Base-by-base conservation (phyloP, 2,888 invertebrate genomes). In the Steinernema carpocapsae region DNA sequence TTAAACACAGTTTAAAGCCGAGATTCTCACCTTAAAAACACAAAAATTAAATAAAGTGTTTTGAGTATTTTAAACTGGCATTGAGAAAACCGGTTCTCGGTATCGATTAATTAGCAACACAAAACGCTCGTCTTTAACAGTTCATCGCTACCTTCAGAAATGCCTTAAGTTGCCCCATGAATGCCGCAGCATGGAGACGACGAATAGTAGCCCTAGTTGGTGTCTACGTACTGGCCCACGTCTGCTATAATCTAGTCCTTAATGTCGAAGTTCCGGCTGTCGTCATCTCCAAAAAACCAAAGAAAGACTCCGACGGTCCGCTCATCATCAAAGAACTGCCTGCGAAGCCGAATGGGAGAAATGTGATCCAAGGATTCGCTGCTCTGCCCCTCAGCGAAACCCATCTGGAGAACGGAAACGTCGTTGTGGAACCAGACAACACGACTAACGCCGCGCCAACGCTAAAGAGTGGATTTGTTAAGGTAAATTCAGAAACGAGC, bases 241-340 rank as follows among this genome's bases (percentile, higher is more conserved):
- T 64, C 14, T 10, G 24, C 14, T 64, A 32, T 37, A 64, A 64
- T n/a, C 17, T 29, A n/a, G 32, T 64, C 29, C 29, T 64, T 1
- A 29, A 64, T 26, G 64, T 32, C 4, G 29, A 64, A 37, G 64
- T 64, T 17, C 70, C 32, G 32, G 46, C 52, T 22, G 42, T 74
- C 10, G 75, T 64, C 17, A 26, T 56, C n/a, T 51, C 75, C 2
- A 82, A 79, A 72, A 79, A 64, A n/a, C 29, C 64, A 4, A 64
- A 79, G 74, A 79, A 79, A 19, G 56, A 73, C 19, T 59, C 72
- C 45, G 79, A 79, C 70, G 79, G 79, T 1, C 79, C 79, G 24
- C 56, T 79, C 10, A 70, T 79, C 4, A 59, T 79, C 46, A 74
- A 73, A 46, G 81, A 79, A 12, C 19, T 64, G 14, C 64, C 64